Conservation (phyloP, 2,797 vertebrate genomes). For the Cyprinella venusta region DNA sequence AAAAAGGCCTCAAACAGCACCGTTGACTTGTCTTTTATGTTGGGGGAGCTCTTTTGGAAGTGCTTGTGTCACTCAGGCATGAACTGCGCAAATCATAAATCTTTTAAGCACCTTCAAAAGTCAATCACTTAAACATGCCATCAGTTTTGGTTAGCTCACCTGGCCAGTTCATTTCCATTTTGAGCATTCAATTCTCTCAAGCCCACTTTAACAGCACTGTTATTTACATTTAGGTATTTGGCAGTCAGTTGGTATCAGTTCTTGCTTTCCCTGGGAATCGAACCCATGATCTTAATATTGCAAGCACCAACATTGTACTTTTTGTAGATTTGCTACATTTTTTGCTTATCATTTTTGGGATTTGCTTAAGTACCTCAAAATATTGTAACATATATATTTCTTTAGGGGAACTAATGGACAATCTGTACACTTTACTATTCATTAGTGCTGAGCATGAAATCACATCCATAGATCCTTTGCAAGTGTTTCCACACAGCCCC, state of each 20-base stretch:
- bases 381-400: conserved; percentile 26
- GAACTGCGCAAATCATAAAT: conserved; percentile 39
- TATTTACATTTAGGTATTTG: background rate
- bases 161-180: conserved; percentile 1
- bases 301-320: too few species aligned
- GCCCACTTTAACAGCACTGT: background rate
- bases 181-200: background rate
- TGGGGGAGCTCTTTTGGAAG: background rate
- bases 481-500: background rate
- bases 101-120: conserved; percentile 40
- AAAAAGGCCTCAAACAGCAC: conserved; percentile 32
- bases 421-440: conserved; percentile 3
- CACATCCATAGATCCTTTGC: conserved; percentile 1
- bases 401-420: background rate
- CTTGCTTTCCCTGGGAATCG: too few species aligned
- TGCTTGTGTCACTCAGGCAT: conserved; percentile 36
- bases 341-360: too few species aligned
- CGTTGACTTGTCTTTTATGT: conserved; percentile 38
- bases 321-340: too few species aligned
- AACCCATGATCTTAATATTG: too few species aligned
- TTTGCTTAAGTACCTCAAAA: background rate
- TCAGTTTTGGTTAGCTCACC: conserved; percentile 8
- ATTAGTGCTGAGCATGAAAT: conserved; percentile 6
- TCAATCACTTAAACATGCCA: conserved; percentile 38
- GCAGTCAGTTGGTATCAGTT: too few species aligned